These are phyloP conservation scores for Epinotia bilunana DNA, from an alignment of 2,888 invertebrate genomes.

Conservation along the genomic window DNA sequence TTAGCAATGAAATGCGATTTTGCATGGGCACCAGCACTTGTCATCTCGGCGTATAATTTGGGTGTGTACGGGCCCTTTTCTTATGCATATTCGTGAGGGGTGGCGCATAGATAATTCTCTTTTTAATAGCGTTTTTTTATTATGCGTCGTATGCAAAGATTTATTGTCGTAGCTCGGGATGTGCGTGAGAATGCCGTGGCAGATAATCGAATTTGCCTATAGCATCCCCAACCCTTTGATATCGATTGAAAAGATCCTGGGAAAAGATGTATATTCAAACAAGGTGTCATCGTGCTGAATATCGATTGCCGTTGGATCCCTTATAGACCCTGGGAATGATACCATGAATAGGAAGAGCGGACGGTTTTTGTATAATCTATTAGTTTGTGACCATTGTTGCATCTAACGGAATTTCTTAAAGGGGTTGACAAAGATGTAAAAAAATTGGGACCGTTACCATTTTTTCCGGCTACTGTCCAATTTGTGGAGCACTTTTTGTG, in stretches of 20 bases:
- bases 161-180: constrained; percentile 77
- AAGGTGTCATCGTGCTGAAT: constrained; percentile 84
- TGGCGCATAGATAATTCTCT: constrained; percentile 78
- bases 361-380: constrained; percentile 83
- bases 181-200: constrained; percentile 78
- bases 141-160: constrained; percentile 81
- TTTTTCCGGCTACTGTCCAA: constrained; percentile 74
- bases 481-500: constrained; percentile 50
- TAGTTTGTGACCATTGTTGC: constrained; percentile 69
- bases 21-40: constrained; percentile 75
- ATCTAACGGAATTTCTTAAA: constrained; percentile 75
- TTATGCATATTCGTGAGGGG: constrained; percentile 80
- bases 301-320: constrained; percentile 81
- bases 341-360: constrained; percentile 79
- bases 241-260: constrained; percentile 73
- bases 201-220: constrained; percentile 85
- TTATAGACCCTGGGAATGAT: constrained; percentile 81
- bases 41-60: constrained; percentile 82
- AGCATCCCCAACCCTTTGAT: constrained; percentile 78
- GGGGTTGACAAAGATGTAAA: constrained; percentile 76
- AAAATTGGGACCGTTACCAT: constrained; percentile 73
- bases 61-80: constrained; percentile 74
- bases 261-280: constrained; percentile 83
- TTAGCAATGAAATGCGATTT: constrained; percentile 55
- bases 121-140: constrained; percentile 81